Evolutionary conservation across 1,140 invertebrate species (phyloP), one percentile per base, ranked within the genome.

Genomic region (Drosophila sp.): DNA sequence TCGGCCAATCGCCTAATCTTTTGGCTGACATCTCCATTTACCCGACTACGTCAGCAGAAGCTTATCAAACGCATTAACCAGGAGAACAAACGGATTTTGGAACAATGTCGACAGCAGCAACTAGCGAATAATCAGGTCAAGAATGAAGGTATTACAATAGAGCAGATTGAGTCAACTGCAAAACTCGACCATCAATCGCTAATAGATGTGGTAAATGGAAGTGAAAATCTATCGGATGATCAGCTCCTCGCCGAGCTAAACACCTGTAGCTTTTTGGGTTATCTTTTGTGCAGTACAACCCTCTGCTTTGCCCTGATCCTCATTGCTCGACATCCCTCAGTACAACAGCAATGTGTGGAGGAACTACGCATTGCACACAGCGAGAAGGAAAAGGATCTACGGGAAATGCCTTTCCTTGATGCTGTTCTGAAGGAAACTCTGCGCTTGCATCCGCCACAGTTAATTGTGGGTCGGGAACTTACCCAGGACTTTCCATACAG

Each of bases 371-470:
- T 6, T 3, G 57, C 61, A 1, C 8, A 25, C 2, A 18, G 27
- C 0, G 41, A 13, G 0, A n/a, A 61, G 1, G 14, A 21, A 2
- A 54, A 40, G 41, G 11, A 54, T 7, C 14, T 71, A 9, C 50
- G 59, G 0, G 18, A 32, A 1, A 38, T 82, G 11, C 18, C 75
- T 16, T 87, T 61, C 21, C 21, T 87, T 3, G 64, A 89, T 2
- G 71, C 78, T 1, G 78, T 87, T 1, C 13, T 87, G 0, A 21
- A 46, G 7, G 82, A 87, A 46, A 76, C 67, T 0, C 16, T 87
- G 14, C 40, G 82, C 7, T 61, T 87, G 6, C 86, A 87, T n/a
- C 82, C 82, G 0, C 83, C 82, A 0, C 82, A 87, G 18, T 27
- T 76, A 7, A 76, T 89, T 21, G 56, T 87, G 9, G 67, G 36